Evolutionary conservation across 2,888 invertebrate species (phyloP).

Genomic region (Sphaerophoria rueppellii): DNA sequence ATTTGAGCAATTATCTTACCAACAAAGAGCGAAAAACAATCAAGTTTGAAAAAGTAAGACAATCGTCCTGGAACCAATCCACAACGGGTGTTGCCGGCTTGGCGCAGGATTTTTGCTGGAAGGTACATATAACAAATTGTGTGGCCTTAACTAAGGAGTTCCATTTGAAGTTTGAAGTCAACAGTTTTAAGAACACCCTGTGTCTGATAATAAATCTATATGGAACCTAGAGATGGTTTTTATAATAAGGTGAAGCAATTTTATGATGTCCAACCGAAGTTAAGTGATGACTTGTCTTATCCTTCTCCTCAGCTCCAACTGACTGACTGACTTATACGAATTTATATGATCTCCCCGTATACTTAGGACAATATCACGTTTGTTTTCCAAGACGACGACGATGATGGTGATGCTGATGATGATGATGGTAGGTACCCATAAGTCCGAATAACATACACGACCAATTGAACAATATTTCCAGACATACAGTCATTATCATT

Average conservation of each 20-base stretch:
- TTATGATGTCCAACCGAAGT: constrained; percentile 55
- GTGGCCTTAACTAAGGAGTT: too few relatives aligned
- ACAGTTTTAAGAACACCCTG: not conserved
- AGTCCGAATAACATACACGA: constrained; percentile 2
- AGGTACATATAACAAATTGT: not conserved
- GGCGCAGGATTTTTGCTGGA: not conserved
- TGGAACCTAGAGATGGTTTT: not conserved
- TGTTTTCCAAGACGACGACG: constrained; percentile 1
- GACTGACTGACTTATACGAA: constrained; percentile 35
- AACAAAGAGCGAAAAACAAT: constrained; percentile 1
- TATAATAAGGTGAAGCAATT: constrained; percentile 59
- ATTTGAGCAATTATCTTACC: constrained; percentile 66
- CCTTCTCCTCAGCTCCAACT: constrained; percentile 33
- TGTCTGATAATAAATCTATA: not conserved
- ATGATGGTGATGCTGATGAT: constrained; percentile 1
- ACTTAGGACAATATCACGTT: constrained; percentile 30
- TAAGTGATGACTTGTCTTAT: constrained; percentile 65
- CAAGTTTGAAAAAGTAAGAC: constrained; percentile 3
- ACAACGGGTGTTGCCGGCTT: constrained; percentile 6
- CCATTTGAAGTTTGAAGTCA: not conserved
- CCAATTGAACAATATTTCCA: constrained; percentile 52
- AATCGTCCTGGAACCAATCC: not conserved
- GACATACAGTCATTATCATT: constrained; percentile 69
- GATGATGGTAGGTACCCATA: constrained; percentile 1
- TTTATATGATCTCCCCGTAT: constrained; percentile 1